Evolutionary conservation across 2,113 vertebrate genomes (phyloP), one percentile per base, ranked within the genome.

Genomic region (Microcebus jonahi): DNA sequence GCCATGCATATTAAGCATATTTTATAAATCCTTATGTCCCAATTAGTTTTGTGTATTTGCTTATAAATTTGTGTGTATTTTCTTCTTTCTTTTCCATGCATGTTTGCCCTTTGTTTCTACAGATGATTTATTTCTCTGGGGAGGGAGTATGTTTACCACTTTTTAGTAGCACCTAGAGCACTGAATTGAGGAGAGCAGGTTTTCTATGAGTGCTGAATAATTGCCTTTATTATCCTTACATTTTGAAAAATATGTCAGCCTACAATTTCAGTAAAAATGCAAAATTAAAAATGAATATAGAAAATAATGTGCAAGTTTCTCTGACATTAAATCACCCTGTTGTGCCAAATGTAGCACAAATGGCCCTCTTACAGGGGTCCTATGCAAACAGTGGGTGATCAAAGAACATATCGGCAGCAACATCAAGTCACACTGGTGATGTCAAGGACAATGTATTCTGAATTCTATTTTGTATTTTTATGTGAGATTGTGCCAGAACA

Each of bases 371-470:
- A 65, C 71, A 80, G 96, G 93, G 96, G 93, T 77, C 29, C 79
- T 39, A 1, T 34, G 65, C 82, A 94, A 91, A 93, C 71, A 92
- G 50, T 55, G 85, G 96, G 90, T 89, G 93, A 97, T 97, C 97
- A 97, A 97, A 97, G 91, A 85, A 94, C 90, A 75, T 10, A 94
- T 67, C 25, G 34, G 94, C 90, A 77, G 81, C 31, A 65, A 91
- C 90, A 96, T 48, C 45, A 14, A 83, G 90, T 68, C 65, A 86
- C 36, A 83, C 55, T 5, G 45, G 34, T 20, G 3, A 18, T 57
- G 81, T 96, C 96, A 98, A 98, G 97, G 96, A 94, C 97, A 97
- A 97, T 65, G 75, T 81, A 96, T 97, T 98, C 81, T 90, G 92
- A 97, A 90, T 45, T 73, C 65, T 65, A 11, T 18, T 93, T 90